A percentile compares a stretch with the other conserved stretches of the same genome.
These are phyloP conservation scores for Cantharis rufa DNA, from an alignment of 2,888 invertebrate species.

Conservation along the genomic window DNA sequence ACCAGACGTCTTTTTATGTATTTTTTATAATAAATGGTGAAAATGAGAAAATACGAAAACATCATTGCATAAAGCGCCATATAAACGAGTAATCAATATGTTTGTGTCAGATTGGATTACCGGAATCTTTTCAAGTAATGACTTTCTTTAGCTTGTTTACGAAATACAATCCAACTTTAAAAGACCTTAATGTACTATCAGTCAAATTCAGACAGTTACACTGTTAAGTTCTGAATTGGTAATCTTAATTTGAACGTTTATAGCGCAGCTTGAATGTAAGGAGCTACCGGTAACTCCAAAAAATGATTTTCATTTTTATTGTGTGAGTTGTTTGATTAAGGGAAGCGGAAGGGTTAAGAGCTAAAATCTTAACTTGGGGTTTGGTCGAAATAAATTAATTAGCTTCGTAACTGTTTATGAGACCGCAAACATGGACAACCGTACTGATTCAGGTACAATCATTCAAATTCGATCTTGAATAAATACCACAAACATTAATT, in stretches of 20 bases:
- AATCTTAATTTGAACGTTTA: slow-evolving; percentile 6
- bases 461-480: not conserved
- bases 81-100: slow-evolving; percentile 21
- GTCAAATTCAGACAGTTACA: slow-evolving; percentile 14
- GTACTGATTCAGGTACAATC: not conserved
- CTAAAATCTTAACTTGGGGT: not conserved
- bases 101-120: slow-evolving; percentile 26
- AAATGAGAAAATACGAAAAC: not conserved
- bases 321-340: not conserved
- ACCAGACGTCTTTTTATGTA: not conserved
- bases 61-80: not conserved
- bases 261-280: not conserved
- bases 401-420: not conserved
- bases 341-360: not conserved
- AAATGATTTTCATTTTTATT: too few relatives aligned
- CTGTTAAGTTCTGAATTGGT: slow-evolving; percentile 10
- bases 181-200: slow-evolving; percentile 26
- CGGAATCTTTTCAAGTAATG: slow-evolving; percentile 13
- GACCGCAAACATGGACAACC: not conserved
- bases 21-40: not conserved
- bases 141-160: slow-evolving; percentile 20
- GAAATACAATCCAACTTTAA: slow-evolving; percentile 23
- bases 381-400: not conserved
- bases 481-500: not conserved
- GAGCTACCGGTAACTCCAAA: not conserved